A percentile compares a stretch with the other conserved stretches of the same genome.
Conservation (phyloP, 2,113 vertebrate species). For the Tichodroma muraria region DNA sequence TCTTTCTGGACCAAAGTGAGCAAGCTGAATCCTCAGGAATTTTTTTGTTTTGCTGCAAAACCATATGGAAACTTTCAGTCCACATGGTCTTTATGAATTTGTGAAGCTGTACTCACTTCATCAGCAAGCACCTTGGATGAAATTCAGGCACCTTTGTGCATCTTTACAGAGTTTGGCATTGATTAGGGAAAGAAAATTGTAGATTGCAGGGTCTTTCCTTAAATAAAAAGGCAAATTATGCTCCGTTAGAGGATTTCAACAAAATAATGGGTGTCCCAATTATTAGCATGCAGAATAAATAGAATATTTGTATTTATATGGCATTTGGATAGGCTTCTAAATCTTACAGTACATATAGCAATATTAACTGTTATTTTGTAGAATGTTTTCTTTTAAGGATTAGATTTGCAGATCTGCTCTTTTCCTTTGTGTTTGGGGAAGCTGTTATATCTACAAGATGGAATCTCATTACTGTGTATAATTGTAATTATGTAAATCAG, state of each 20-base stretch:
- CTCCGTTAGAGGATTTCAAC: neutral
- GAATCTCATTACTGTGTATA: conserved; percentile 33
- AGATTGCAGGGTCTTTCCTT: neutral
- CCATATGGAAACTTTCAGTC: neutral
- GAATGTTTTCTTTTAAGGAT: neutral
- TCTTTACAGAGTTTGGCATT: neutral
- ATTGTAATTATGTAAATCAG: conserved; percentile 59
- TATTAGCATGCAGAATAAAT: neutral
- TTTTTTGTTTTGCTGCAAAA: neutral
- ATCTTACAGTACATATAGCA: neutral
- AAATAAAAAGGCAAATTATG: neutral
- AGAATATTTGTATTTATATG: neutral
- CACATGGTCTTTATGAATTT: neutral
- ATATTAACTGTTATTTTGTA: neutral
- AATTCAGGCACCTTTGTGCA: neutral
- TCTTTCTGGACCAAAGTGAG: neutral
- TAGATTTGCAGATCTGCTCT: neutral
- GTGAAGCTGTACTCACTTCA: neutral
- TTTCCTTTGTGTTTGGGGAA: conserved; percentile 11
- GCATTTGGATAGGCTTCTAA: neutral
- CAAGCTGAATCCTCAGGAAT: neutral
- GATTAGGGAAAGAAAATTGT: neutral
- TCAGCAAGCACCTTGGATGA: neutral
- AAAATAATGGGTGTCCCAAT: neutral
- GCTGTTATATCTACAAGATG: conserved; percentile 16